Conservation (phyloP, 2,797 vertebrate genomes). For the Rhinophrynus dorsalis region DNA sequence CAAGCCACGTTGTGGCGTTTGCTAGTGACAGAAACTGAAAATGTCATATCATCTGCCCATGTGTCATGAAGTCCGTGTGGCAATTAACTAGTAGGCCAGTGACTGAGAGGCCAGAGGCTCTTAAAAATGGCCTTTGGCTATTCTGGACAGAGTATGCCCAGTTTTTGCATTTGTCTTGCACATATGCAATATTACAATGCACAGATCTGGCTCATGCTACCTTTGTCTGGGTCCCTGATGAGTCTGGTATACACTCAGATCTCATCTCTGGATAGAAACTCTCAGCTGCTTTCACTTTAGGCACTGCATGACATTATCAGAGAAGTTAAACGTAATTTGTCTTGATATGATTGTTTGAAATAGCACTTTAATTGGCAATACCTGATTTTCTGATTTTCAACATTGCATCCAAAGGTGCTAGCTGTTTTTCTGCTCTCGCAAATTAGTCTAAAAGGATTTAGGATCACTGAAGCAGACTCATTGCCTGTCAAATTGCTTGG, state of each 20-base stretch:
- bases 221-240: constrained; percentile 31
- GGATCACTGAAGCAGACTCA: constrained; percentile 75
- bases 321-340: constrained; percentile 74
- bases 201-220: constrained; percentile 53
- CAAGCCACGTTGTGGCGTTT: constrained; percentile 75
- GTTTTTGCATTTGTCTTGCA: constrained; percentile 66
- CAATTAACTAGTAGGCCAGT: constrained; percentile 97
- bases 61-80: constrained; percentile 85
- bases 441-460: constrained; percentile 82
- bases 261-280: constrained; percentile 51
- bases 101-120: constrained; percentile 94
- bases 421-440: constrained; percentile 83
- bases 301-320: constrained; percentile 76
- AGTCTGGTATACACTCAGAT: constrained; percentile 32
- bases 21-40: constrained; percentile 86
- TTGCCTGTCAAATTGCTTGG: constrained; percentile 71
- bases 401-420: constrained; percentile 75
- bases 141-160: constrained; percentile 67
- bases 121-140: constrained; percentile 91
- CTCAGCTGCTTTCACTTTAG: constrained; percentile 66
- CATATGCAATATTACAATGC: constrained; percentile 56
- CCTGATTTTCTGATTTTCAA: constrained; percentile 70
- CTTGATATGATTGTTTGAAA: constrained; percentile 80
- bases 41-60: constrained; percentile 90
- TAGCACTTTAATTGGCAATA: constrained; percentile 75